Percentiles rank a stretch among this genome's conserved stretches.
phyloP scores from a whole-genome alignment of 2,113 vertebrate species.

The Macrotus californicus region DNA sequence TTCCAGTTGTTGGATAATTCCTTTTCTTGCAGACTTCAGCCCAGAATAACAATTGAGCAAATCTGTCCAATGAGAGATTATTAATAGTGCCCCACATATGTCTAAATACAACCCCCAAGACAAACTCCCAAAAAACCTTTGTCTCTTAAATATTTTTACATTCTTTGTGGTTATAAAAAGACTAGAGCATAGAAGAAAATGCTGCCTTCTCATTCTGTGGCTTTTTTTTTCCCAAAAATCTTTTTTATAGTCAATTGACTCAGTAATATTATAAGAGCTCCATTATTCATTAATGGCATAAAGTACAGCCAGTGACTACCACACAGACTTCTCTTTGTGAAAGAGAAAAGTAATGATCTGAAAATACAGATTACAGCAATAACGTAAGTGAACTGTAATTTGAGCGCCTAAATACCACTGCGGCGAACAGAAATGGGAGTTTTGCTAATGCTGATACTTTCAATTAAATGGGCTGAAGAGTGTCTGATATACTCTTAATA shows the following conservation, averaged over 20 bases:
- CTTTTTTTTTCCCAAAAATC: background rate
- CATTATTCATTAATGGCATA: background rate
- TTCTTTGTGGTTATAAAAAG: background rate
- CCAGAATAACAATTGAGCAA: slow-evolving; percentile 53
- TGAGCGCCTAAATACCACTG: slow-evolving; percentile 39
- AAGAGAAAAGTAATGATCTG: slow-evolving; percentile 48
- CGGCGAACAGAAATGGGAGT: background rate
- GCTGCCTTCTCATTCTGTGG: background rate
- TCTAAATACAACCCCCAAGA: background rate
- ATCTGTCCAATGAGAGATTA: background rate
- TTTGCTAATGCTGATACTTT: slow-evolving; percentile 46
- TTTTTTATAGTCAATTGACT: background rate
- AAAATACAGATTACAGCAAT: background rate
- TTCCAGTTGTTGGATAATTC: slow-evolving; percentile 50
- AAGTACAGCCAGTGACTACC: background rate
- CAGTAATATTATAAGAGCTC: slow-evolving; percentile 25
- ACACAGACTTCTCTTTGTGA: slow-evolving; percentile 44
- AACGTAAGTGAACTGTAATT: background rate
- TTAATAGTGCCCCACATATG: background rate
- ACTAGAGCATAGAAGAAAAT: background rate
- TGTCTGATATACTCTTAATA: slow-evolving; percentile 21
- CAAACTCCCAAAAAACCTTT: background rate
- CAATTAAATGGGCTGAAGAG: slow-evolving; percentile 41
- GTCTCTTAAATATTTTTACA: background rate
- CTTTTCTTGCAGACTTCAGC: background rate